Percentiles rank a stretch among this genome's conserved stretches.
Conservation (phyloP, 2,113 vertebrate species). For the Dryoscopus gambensis region DNA sequence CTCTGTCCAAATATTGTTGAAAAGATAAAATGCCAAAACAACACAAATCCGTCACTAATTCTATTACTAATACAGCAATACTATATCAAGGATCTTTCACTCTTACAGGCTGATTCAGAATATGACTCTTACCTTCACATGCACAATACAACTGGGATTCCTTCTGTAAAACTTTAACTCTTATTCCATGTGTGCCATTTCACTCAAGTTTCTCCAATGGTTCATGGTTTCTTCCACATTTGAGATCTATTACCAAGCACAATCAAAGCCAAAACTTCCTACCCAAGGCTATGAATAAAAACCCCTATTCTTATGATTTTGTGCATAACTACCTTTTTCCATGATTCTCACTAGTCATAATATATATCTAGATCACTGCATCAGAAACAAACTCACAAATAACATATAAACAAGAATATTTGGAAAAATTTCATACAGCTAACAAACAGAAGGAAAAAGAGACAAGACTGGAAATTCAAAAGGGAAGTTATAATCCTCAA, state of each 20-base stretch:
- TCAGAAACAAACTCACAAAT: background rate
- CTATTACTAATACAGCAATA: background rate
- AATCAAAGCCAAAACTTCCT: background rate
- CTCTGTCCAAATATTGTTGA: background rate
- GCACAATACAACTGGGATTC: background rate
- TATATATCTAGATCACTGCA: background rate
- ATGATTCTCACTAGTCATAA: background rate
- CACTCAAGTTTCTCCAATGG: background rate
- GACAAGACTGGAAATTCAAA: background rate
- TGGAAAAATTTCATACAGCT: background rate
- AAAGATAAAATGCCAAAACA: background rate
- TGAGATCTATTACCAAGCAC: background rate
- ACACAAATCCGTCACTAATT: background rate
- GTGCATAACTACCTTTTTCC: background rate
- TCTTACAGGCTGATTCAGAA: background rate
- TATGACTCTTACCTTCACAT: background rate
- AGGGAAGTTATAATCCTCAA: background rate
- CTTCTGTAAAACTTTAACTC: background rate
- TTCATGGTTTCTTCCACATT: background rate
- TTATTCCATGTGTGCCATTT: background rate
- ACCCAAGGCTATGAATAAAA: background rate
- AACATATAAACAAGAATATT: background rate
- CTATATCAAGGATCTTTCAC: background rate
- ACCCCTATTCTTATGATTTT: background rate
- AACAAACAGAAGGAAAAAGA: background rate